Evolutionary conservation across 1,140 invertebrate species (phyloP).

Genomic region (Aphidius ervi): DNA sequence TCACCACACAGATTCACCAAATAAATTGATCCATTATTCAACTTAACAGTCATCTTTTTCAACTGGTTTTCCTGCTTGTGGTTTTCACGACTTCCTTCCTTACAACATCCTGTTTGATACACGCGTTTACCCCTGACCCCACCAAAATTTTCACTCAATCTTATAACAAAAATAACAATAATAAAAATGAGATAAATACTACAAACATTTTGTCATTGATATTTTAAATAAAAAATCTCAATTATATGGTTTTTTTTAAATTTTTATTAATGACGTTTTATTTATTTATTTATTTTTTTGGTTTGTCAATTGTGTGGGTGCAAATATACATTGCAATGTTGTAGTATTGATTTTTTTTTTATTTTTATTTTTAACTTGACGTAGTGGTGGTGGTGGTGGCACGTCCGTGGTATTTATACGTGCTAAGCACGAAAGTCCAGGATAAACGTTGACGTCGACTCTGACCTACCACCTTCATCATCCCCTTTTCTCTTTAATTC

Average conservation of each 20-base stretch:
- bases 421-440: constrained; percentile 15
- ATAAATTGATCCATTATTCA: constrained; percentile 54
- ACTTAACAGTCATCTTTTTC: constrained; percentile 45
- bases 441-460: constrained; percentile 16
- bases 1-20: constrained; percentile 36
- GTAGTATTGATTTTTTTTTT: constrained; percentile 19
- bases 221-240: not conserved
- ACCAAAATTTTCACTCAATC: constrained; percentile 6
- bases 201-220: no score
- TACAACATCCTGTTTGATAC: constrained; percentile 21
- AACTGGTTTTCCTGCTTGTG: constrained; percentile 5
- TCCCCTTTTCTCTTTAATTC: no score
- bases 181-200: not conserved
- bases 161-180: not conserved
- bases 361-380: not conserved
- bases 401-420: constrained; percentile 19
- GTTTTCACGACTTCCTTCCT: constrained; percentile 26
- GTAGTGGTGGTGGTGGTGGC: not conserved
- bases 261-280: no score
- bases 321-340: not conserved
- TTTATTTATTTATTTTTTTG: no score
- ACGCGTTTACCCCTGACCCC: constrained; percentile 11
- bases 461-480: not conserved
- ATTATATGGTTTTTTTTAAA: no score
- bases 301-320: not conserved